Evolutionary conservation across 2,888 invertebrate genomes (phyloP), one percentile per base, ranked within the genome.

Genomic region (Macroteleia sp.): DNA sequence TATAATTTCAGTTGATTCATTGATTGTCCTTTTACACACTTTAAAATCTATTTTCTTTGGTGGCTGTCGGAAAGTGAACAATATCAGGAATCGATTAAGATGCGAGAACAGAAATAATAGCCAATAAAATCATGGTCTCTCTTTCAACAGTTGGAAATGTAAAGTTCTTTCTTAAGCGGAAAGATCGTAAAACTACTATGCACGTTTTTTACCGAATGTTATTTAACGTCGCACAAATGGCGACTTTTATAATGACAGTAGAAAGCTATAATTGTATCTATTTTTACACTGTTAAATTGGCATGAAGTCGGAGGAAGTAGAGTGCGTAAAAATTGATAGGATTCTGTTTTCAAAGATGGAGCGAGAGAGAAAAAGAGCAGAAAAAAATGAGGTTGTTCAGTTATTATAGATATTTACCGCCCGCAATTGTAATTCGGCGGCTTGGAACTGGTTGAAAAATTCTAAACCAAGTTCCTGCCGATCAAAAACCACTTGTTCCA

Each of bases 401-500:
- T 70, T 71, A 76, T 73, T 75, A 62, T 71, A 78, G 81, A 56
- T 71, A 90, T 92, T 92, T 86, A 93, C 93, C 81, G 92, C 92
- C 86, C 93, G 93, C 59, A 95, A 92, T 61, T 94, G 91, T 85
- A 92, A 92, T 91, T 95, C 94, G 48, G 94, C 93, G 41, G 93
- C 91, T 50, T 91, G 92, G 88, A 96, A 94, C 74, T 94, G 92
- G 10, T 91, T 88, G 75, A 90, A 85, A 85, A 93, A 93, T 81
- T 92, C 89, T 10, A 85, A 92, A 16, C 91, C 91, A 56, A 92
- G 85, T 44, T 94, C 92, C 17, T 94, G 92, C 79, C 94, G 93
- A 82, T 95, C 94, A 90, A 92, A 91, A 32, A 93, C 92, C 50
- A 95, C 93, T 84, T 94, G 94, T 85, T 96, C 94, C 69, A 96